phyloP scores from a whole-genome alignment of 2,113 vertebrate genomes.

The Thryonomys swinderianus region DNA sequence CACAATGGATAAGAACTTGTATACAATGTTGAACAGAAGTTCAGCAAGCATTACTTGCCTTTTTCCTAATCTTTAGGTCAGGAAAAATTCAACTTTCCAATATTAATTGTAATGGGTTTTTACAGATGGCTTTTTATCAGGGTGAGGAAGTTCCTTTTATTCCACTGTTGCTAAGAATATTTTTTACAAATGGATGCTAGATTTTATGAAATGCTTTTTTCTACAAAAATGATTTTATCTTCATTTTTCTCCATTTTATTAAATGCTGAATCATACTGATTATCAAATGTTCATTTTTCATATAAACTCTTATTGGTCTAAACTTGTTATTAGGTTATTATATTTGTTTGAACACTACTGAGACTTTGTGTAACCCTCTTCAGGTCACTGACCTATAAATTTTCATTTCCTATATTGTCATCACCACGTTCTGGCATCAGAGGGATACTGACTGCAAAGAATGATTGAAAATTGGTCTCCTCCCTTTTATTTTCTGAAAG shows the following conservation, averaged over 20 bases:
- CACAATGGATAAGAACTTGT: background rate
- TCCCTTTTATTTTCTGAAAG: background rate
- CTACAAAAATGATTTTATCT: background rate
- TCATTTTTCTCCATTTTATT: slow-evolving; percentile 2
- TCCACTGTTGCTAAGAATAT: background rate
- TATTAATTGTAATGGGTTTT: background rate
- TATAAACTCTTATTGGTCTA: background rate
- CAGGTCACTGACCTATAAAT: background rate
- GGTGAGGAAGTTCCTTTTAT: background rate
- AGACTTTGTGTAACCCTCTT: background rate
- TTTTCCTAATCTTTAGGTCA: background rate
- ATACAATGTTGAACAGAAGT: background rate
- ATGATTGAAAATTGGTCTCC: background rate
- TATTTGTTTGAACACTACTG: background rate
- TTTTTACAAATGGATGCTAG: background rate
- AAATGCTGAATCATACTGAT: background rate
- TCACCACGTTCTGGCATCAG: background rate
- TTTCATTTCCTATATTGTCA: background rate
- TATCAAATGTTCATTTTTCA: background rate
- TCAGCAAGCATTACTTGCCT: background rate
- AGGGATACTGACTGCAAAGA: background rate
- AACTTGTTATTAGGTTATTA: background rate
- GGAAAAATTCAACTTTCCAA: background rate
- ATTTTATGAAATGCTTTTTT: slow-evolving; percentile 1
- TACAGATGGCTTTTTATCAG: background rate